Base-by-base conservation (phyloP, 2,888 invertebrate genomes). In the Tridacna gigas region DNA sequence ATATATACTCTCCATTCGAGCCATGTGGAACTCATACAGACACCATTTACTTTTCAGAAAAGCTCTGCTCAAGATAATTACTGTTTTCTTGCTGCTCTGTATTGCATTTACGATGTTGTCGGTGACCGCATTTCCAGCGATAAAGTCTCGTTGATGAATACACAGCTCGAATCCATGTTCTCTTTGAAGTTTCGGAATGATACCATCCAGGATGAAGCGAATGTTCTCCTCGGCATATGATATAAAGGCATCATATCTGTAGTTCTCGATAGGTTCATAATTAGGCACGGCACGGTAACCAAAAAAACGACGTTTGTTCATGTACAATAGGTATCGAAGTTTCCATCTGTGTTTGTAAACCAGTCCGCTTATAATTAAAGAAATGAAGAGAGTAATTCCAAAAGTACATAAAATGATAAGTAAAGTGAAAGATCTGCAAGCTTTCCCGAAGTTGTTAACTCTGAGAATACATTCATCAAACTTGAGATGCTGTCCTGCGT, bases 21-120 rank as follows among this genome's bases (percentile, higher is more conserved):
- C 89, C 78, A 88, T 87, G 26, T 88, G 81, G 22, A 90, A 86
- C 79, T 91, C 91, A 71, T 88, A 89, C 75, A 88, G 80, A 83
- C 90, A 90, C 82, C 83, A 89, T 18, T 86, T 73, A 51, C 88
- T 89, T 13, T 79, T 20, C 9, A 89, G 28, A 74, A 86, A 91
- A 26, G 25, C 45, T 18, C 60, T 60, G 13, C 88, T 79, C 22
- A 91, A 37, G 18, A 91, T 22, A 47, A 88, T 82, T 0, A 90
- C 61, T 2, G 87, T 89, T 65, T 88, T 86, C 75, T 81, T 84
- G 74, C 91, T 91, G n/a, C 56, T 75, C 37, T 82, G 56, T 12
- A 90, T 86, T 11, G 90, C 89, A n/a, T 83, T 66, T 11, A 82
- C 65, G 5, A 91, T 90, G 76, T 89, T 90, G 18, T 71, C 80